These are phyloP conservation scores for Alouatta caraya DNA, from an alignment of 2,797 vertebrate species.

Conservation along the genomic window DNA sequence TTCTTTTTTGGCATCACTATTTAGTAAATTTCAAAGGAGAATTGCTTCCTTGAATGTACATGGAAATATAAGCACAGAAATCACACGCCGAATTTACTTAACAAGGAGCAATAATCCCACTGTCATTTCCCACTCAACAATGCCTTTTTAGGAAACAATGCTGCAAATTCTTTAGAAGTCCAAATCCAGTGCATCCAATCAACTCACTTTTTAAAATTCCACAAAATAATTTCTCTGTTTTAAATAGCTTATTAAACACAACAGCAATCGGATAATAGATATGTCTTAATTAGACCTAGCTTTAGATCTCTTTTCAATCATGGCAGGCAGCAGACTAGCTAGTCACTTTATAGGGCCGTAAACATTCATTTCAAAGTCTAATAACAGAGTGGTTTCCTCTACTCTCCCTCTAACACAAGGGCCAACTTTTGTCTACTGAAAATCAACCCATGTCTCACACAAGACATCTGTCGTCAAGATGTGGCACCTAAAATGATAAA, in stretches of 20 bases:
- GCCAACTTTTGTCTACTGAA: not conserved
- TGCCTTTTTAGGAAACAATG: slow-evolving; percentile 32
- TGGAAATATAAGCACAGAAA: slow-evolving; percentile 49
- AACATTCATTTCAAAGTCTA: slow-evolving; percentile 29
- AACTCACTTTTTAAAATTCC: not conserved
- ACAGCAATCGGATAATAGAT: not conserved
- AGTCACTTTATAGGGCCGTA: not conserved
- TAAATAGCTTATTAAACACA: slow-evolving; percentile 12
- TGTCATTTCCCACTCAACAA: not conserved
- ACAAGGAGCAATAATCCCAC: not conserved
- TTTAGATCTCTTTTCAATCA: slow-evolving; percentile 4
- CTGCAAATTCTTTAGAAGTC: not conserved
- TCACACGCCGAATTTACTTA: not conserved
- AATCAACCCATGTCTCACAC: slow-evolving; percentile 25
- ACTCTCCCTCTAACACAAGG: not conserved
- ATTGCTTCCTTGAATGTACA: slow-evolving; percentile 16
- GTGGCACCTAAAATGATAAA: slow-evolving; percentile 38
- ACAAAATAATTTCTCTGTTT: slow-evolving; percentile 23
- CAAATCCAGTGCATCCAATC: not conserved
- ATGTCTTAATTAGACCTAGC: slow-evolving; percentile 24
- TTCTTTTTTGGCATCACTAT: not conserved
- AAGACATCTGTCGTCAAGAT: slow-evolving; percentile 58
- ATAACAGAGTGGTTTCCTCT: not conserved
- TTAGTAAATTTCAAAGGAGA: slow-evolving; percentile 55
- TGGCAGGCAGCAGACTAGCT: not conserved